Percentiles rank a stretch among this genome's conserved stretches.
Conservation (phyloP, 2,888 invertebrate species). For the Orthonevra nobilis region DNA sequence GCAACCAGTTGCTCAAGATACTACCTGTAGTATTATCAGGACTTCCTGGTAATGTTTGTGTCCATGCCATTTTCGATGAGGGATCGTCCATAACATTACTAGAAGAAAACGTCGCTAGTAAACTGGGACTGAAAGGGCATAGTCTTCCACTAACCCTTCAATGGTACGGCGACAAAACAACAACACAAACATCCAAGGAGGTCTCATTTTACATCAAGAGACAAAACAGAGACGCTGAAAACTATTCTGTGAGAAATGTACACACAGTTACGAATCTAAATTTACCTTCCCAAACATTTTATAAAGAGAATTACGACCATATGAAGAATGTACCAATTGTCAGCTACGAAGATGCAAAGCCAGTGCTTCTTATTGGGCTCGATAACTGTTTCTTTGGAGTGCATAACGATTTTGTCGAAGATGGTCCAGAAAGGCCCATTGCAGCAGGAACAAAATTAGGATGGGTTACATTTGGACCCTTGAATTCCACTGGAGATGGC, state of each 20-base stretch:
- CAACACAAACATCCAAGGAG: constrained; percentile 18
- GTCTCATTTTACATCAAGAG: background rate
- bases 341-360: background rate
- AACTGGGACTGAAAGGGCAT: too few species aligned
- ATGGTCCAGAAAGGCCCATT: background rate
- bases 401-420: background rate
- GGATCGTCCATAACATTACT: too few species aligned
- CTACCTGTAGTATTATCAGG: too few species aligned
- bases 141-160: constrained; percentile 54
- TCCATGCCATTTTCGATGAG: too few species aligned
- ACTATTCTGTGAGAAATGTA: too few species aligned
- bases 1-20: too few species aligned
- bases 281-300: constrained; percentile 31
- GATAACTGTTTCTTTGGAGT: constrained; percentile 13
- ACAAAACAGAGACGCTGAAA: too few species aligned
- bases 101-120: too few species aligned
- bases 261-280: background rate
- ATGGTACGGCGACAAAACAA: constrained; percentile 55
- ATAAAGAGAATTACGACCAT: background rate
- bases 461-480: constrained; percentile 40
- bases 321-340: background rate
- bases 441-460: constrained; percentile 17
- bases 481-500: too few species aligned
- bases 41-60: too few species aligned
- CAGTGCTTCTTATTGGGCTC: background rate